Base-by-base conservation (phyloP, 2,888 invertebrate species). In the Petrophora chlorosata region DNA sequence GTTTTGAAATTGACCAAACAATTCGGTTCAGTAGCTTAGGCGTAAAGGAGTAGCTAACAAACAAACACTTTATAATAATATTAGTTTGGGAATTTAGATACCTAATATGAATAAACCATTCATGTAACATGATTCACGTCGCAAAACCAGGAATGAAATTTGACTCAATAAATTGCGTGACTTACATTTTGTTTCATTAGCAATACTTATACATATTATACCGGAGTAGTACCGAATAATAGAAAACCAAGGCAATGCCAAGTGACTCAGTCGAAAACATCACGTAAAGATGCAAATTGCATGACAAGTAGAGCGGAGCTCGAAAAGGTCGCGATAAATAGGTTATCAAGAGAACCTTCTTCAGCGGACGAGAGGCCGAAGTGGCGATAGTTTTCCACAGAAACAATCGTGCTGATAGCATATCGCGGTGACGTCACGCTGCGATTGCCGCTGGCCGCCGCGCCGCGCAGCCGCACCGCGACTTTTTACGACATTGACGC, bases 391-490 rank as follows among this genome's bases (percentile, higher is more conserved):
- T 70, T 67, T 73, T 69, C 68, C 66, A 65, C 64, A 64, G 69
- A 74, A 74, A 76, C 70, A 72, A 71, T 69, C 62, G 59, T 34
- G 39, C 59, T 73, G 80, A 79, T 81, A 81, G 78, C 73, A 70
- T 81, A 83, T 82, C 79, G 67, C 65, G 60, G 51, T 87, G 85
- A 88, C 86, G 86, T 88, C 84, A 83, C 8, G 13, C 13, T 2
- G 56, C 55, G 23, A 40, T 30, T 33, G 29, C 15, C 17, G 14
- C 17, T 16, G 16, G n/a, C 10, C 38, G 16, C 10, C 12, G 14
- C 15, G 60, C 44, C 53, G 67, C 28, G 42, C 17, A 8, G 8
- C 58, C 66, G 59, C 55, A 58, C 52, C 48, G 40, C 50, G 50
- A 53, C 43, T 83, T 85, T 80, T 74, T 71, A 76, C 76, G 81